Evolutionary conservation across 2,888 invertebrate species (phyloP).

Genomic region (Synanthedon andrenaeformis): DNA sequence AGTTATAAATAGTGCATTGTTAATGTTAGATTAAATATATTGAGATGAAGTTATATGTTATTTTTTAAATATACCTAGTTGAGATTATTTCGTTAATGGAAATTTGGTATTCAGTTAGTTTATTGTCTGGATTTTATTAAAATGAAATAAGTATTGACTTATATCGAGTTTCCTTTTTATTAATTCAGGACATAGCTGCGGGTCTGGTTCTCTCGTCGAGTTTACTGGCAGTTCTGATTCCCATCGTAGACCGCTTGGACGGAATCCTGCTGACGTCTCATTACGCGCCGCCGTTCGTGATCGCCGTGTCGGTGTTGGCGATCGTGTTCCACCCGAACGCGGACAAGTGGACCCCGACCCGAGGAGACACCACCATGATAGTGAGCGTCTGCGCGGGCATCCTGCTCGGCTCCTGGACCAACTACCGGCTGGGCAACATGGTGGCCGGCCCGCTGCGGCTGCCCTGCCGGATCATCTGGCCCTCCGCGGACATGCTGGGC

Average conservation of each 20-base stretch:
- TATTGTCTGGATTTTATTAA: too few relatives aligned
- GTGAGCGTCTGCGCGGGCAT: constrained; percentile 85
- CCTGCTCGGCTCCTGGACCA: constrained; percentile 84
- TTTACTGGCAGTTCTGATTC: constrained; percentile 79
- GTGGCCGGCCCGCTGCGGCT: constrained; percentile 71
- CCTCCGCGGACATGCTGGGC: constrained; percentile 78
- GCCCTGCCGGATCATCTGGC: constrained; percentile 84
- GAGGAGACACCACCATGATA: constrained; percentile 91
- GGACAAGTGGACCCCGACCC: constrained; percentile 91
- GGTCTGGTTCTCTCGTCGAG: constrained; percentile 77
- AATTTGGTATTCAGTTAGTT: too few relatives aligned
- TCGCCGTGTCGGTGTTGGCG: constrained; percentile 74
- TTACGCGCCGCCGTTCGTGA: constrained; percentile 74
- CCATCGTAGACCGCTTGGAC: constrained; percentile 81
- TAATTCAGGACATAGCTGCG: constrained; percentile 89
- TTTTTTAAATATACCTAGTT: too few relatives aligned
- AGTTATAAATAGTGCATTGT: too few relatives aligned
- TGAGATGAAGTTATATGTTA: too few relatives aligned
- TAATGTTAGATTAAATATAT: too few relatives aligned
- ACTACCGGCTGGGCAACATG: constrained; percentile 83
- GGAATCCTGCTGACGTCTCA: constrained; percentile 75
- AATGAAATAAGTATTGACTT: too few relatives aligned
- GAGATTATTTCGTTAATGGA: too few relatives aligned
- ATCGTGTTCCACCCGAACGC: constrained; percentile 85
- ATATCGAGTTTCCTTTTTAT: too few relatives aligned